Evolutionary conservation across 1,140 invertebrate species (phyloP).

Genomic region (Drosophila funebris): DNA sequence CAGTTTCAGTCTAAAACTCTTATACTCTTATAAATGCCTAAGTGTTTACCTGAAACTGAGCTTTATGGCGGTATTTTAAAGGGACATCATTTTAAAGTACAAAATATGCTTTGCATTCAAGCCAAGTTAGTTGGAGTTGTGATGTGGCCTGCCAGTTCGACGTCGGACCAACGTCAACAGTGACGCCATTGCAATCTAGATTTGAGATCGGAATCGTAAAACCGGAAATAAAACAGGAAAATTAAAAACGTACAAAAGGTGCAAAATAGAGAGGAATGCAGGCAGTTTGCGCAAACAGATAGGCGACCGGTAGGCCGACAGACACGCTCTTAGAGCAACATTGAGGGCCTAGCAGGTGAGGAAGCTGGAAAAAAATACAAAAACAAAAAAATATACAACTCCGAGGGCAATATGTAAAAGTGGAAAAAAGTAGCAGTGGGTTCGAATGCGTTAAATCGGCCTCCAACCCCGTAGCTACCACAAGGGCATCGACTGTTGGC

Average conservation of each 20-base stretch:
- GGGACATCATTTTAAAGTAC: conserved; percentile 34
- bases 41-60: not conserved
- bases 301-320: conserved; percentile 50
- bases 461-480: conserved; percentile 6
- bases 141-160: conserved; percentile 7
- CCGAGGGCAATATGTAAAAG: conserved; percentile 80
- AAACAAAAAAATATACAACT: conserved; percentile 65
- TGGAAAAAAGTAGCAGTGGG: conserved; percentile 53
- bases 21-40: not conserved
- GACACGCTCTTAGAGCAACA: conserved; percentile 58
- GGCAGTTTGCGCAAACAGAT: conserved; percentile 71
- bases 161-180: conserved; percentile 33
- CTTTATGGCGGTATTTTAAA: conserved; percentile 32
- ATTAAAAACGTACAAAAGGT: conserved; percentile 84
- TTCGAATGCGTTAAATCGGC: conserved; percentile 41
- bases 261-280: conserved; percentile 63
- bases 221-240: conserved; percentile 84
- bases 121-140: not conserved
- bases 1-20: conserved; percentile 10
- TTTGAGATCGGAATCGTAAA: conserved; percentile 83
- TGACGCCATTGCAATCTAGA: conserved; percentile 73
- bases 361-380: conserved; percentile 63
- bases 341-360: conserved; percentile 35
- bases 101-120: conserved; percentile 34
- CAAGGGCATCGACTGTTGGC: conserved; percentile 37